Conservation (phyloP, 2,797 vertebrate species). For the Cryptoprocta ferox region DNA sequence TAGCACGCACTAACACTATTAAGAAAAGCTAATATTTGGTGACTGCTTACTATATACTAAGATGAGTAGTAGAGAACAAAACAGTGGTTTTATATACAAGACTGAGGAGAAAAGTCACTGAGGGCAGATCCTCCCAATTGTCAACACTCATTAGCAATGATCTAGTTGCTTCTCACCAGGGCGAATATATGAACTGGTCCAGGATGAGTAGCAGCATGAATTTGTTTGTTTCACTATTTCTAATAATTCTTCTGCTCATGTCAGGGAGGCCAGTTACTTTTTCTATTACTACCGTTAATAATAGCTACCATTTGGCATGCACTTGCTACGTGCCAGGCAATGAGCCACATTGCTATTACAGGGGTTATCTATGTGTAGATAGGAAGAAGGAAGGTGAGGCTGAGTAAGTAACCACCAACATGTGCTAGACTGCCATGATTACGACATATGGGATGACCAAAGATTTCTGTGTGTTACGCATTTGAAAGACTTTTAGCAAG, state of each 20-base stretch:
- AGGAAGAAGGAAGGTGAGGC: neutral
- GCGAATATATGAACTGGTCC: neutral
- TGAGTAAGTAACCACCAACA: neutral
- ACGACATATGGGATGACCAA: neutral
- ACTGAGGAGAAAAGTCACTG: neutral
- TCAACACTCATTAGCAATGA: neutral
- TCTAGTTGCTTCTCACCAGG: neutral
- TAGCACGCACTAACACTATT: neutral
- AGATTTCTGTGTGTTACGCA: neutral
- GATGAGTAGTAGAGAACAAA: neutral
- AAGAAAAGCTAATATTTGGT: neutral
- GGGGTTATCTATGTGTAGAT: fast-evolving
- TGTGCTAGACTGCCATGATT: neutral
- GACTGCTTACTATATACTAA: neutral
- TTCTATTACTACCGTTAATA: neutral
- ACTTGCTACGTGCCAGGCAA: neutral
- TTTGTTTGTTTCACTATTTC: neutral
- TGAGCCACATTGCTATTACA: neutral
- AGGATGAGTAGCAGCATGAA: neutral
- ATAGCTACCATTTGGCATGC: neutral
- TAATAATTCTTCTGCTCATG: neutral
- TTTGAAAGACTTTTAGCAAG: neutral
- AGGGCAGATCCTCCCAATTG: neutral
- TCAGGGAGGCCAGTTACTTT: neutral
- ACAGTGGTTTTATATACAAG: neutral